Percentiles rank a stretch among this genome's conserved stretches.
Evolutionary conservation across 2,888 invertebrate genomes (phyloP).

Genomic region (Heteromurus nitidus): DNA sequence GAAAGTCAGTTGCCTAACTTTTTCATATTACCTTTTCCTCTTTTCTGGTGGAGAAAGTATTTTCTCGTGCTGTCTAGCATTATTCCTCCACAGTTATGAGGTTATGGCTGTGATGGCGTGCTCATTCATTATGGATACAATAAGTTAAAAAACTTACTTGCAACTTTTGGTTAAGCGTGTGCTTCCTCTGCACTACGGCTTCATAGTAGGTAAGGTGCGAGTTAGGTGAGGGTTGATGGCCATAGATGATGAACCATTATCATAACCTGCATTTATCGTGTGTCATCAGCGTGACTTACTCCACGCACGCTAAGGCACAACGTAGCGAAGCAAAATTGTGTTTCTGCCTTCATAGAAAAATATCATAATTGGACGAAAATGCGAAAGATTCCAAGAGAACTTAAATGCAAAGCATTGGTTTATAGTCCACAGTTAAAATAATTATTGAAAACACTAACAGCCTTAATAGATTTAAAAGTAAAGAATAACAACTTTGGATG

Average conservation of each 20-base stretch:
- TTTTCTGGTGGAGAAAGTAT: background rate
- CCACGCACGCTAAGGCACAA: too few species aligned
- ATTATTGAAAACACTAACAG: too few species aligned
- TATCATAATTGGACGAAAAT: too few species aligned
- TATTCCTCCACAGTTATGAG: conserved; percentile 22
- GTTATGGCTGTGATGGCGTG: conserved; percentile 5
- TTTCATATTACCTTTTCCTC: conserved; percentile 19
- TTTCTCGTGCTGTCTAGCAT: conserved; percentile 13
- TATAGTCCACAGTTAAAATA: too few species aligned
- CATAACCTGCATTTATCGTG: background rate
- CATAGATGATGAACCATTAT: conserved; percentile 35
- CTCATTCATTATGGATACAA: conserved; percentile 59
- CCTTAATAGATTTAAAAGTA: too few species aligned
- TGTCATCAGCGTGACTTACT: background rate
- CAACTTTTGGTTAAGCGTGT: conserved; percentile 34
- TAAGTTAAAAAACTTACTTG: too few species aligned
- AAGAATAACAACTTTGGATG: too few species aligned
- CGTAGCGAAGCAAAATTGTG: too few species aligned
- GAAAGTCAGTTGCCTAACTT: conserved; percentile 53
- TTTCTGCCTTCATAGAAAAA: too few species aligned
- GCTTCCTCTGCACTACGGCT: too few species aligned
- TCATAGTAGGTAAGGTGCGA: conserved; percentile 19
- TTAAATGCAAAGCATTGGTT: too few species aligned
- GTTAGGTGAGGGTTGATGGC: conserved; percentile 47
- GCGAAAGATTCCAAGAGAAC: too few species aligned